These are phyloP conservation scores for Drosophila yooni DNA, from an alignment of 2,888 invertebrate species.

Conservation along the genomic window DNA sequence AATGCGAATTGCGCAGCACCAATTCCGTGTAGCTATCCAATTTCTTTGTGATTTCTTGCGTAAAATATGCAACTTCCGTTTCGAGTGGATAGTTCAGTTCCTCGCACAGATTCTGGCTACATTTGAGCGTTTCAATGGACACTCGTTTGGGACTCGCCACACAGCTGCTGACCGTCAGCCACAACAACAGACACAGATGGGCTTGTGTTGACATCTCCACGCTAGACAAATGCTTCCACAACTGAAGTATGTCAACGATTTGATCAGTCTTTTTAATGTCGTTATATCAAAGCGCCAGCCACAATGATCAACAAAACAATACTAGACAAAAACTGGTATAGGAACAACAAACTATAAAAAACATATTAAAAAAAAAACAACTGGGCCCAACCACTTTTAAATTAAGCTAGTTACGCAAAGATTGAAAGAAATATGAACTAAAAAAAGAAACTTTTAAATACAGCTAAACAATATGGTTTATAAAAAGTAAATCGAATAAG, in stretches of 20 bases:
- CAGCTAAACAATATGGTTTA: background rate
- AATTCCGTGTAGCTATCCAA: slow-evolving; percentile 30
- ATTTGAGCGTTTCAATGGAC: slow-evolving; percentile 38
- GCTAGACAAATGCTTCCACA: slow-evolving; percentile 32
- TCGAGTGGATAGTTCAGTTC: slow-evolving; percentile 33
- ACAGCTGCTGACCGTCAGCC: slow-evolving; percentile 20
- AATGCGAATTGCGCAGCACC: slow-evolving; percentile 57
- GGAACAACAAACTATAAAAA: background rate
- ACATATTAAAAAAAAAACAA: background rate
- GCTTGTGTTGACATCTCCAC: slow-evolving; percentile 41
- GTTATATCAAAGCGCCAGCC: slow-evolving; percentile 25
- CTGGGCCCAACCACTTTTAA: slow-evolving; percentile 11
- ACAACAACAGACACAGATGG: slow-evolving; percentile 32
- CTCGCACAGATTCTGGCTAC: slow-evolving; percentile 40
- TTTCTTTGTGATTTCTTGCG: slow-evolving; percentile 8
- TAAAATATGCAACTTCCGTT: slow-evolving; percentile 48
- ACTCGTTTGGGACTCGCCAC: slow-evolving; percentile 22
- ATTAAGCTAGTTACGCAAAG: background rate
- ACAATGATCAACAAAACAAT: background rate
- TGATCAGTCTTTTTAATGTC: slow-evolving; percentile 45
- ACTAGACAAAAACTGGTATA: slow-evolving; percentile 38
- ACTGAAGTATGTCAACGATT: slow-evolving; percentile 53
- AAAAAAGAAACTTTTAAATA: background rate
- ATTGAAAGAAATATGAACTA: background rate
- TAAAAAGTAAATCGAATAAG: background rate